Base-by-base conservation (phyloP, 1,140 invertebrate species). In the Drosophila nikananu region DNA sequence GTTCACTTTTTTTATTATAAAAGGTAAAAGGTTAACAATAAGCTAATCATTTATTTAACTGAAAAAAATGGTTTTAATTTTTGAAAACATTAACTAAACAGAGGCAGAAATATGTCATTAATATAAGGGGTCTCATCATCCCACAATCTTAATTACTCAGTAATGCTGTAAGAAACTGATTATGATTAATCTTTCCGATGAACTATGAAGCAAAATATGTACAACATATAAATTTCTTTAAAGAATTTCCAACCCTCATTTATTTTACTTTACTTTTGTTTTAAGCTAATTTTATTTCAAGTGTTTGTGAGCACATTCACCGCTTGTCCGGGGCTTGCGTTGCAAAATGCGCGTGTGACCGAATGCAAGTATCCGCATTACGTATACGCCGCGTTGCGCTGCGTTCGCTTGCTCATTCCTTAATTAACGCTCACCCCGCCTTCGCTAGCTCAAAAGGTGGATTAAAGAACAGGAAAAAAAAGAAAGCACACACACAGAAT, bases 311-410 rank as follows among this genome's bases (percentile, higher is more conserved):
- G 48, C 48, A 41, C 74, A 77, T 82, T 82, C 80, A 73, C 64
- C 59, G 75, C 64, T 66, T 70, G 72, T 66, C 73, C 75, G 63
- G 19, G 68, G 44, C 39, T 48, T 39, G 42, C 58, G 81, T 59
- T 68, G 71, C 73, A 73, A 57, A 83, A 79, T 81, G 86, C 86
- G 84, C 84, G 86, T 84, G 83, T 81, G 80, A 60, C 81, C 86
- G 67, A 89, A 81, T 68, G 86, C 83, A 59, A 89, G 80, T 71
- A 64, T 57, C 55, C 70, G 75, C 74, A 89, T 90, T 81, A 89
- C 84, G 84, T 89, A 90, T 89, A 89, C 84, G 84, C 73, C 78
- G 72, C 73, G 78, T 84, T 75, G 39, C 66, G 49, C 35, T 57
- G 62, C 59, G 58, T 73, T 63, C 65, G 49, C 46, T 68, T 27